Evolutionary conservation across 2,888 invertebrate genomes (phyloP), one percentile per base, ranked within the genome.

Genomic region (Trachelus stipa): DNA sequence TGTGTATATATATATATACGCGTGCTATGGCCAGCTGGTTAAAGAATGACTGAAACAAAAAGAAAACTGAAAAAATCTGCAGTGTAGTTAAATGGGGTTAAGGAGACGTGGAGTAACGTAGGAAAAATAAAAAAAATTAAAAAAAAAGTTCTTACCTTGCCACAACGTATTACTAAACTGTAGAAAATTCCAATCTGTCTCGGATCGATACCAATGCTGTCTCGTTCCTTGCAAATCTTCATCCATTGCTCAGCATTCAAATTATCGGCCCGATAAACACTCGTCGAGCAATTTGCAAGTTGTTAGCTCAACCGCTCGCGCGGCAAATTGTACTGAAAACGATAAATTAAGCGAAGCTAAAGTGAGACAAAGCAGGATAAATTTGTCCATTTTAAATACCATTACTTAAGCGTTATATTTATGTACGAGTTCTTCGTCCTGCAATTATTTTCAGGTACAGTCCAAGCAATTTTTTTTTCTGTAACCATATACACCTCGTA

Each of bases 381-480:
- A 86, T 85, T 83, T 84, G 83, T 85, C 82, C 82, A 85, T 85
- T 85, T 86, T 84, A 83, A 86, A 85, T 86, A 82, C 81, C 81
- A 85, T 83, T 83, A 83, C 68, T 23, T 35, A 23, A 56, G 23
- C 23, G 56, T 56, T 56, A 56, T 56, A 56, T 56, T 56, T 74
- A 71, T 71, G 69, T 68, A 73, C 40, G 77, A 79, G 78, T 78
- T 73, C 68, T 77, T 81, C 78, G 79, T 76, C 76, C 73, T 71
- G 81, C 79, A 82, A 82, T 85, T 83, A 85, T 84, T 84, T 85
- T 79, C 80, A 79, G 76, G 76, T 73, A 81, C 77, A 56, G 23
- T 23, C 56, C 23, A 56, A 56, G 23, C 23, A 23, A 23, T 56
- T 23, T 56, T 23, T 40, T 40, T 15, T 40, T 2, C 56, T 9